A percentile compares a stretch with the other conserved stretches of the same genome.
Evolutionary conservation across 1,140 invertebrate species (phyloP).

Genomic region (Drosophila tani): DNA sequence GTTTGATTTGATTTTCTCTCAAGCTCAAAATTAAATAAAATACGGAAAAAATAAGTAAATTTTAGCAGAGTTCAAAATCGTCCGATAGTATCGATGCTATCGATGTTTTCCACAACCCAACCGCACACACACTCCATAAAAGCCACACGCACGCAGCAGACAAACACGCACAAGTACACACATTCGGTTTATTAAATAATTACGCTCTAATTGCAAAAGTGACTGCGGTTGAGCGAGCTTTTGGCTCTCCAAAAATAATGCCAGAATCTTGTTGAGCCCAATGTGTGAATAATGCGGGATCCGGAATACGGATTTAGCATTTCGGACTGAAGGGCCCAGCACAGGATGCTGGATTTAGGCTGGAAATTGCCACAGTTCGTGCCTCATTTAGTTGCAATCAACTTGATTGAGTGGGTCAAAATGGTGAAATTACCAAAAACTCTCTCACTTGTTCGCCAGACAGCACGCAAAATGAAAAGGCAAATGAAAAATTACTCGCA

Average conservation of each 20-base stretch:
- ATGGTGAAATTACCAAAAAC: constrained; percentile 23
- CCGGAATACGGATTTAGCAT: constrained; percentile 15
- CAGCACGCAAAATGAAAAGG: constrained; percentile 12
- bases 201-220: constrained; percentile 81
- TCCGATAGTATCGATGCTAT: background rate
- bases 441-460: constrained; percentile 5
- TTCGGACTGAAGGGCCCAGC: constrained; percentile 12
- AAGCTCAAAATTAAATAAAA: background rate
- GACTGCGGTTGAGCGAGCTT: constrained; percentile 55
- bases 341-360: constrained; percentile 3
- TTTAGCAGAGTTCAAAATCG: no score
- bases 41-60: background rate
- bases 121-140: constrained; percentile 21
- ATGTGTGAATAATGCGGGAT: constrained; percentile 45
- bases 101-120: background rate
- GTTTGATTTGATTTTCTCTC: background rate
- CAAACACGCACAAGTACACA: constrained; percentile 23
- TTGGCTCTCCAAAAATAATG: constrained; percentile 62
- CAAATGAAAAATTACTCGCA: constrained; percentile 23
- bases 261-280: constrained; percentile 38
- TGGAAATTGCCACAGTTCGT: constrained; percentile 30
- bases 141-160: constrained; percentile 19
- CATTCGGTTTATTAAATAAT: constrained; percentile 80
- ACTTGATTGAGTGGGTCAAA: constrained; percentile 63
- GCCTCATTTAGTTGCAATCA: constrained; percentile 66